phyloP scores from a whole-genome alignment of 2,888 invertebrate species.

The Meteorus colon region DNA sequence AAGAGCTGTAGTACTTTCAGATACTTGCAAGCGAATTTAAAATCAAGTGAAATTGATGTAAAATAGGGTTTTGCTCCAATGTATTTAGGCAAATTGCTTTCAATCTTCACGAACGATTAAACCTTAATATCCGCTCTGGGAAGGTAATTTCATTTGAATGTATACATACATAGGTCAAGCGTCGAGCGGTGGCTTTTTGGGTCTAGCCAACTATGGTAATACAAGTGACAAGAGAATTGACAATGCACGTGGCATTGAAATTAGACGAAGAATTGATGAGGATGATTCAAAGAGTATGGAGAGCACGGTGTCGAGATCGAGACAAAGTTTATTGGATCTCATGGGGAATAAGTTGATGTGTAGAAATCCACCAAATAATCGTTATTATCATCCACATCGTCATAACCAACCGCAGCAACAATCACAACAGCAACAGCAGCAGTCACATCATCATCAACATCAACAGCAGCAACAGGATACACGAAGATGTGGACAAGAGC shows the following conservation, averaged over 20 bases:
- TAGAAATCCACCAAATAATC: constrained; percentile 68
- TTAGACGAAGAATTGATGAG: constrained; percentile 48
- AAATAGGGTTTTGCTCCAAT: constrained; percentile 10
- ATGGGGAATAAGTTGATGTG: constrained; percentile 70
- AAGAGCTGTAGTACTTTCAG: background rate
- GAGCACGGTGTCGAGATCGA: constrained; percentile 65
- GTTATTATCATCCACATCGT: constrained; percentile 69
- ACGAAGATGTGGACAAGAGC: constrained; percentile 29
- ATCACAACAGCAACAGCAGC: constrained; percentile 44
- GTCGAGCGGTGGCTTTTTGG: constrained; percentile 30
- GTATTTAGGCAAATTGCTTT: constrained; percentile 29
- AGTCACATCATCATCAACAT: constrained; percentile 68
- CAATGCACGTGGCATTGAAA: constrained; percentile 28
- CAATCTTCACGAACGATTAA: constrained; percentile 27
- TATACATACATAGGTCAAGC: constrained; percentile 25
- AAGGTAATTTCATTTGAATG: constrained; percentile 4
- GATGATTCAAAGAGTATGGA: constrained; percentile 70
- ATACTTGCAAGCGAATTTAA: background rate
- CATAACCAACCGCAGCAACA: constrained; percentile 60
- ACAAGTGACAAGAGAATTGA: constrained; percentile 23
- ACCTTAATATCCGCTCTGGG: constrained; percentile 27
- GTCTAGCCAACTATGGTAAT: constrained; percentile 24
- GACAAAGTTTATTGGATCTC: constrained; percentile 70
- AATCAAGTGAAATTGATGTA: constrained; percentile 7
- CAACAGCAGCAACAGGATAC: constrained; percentile 1